A percentile compares a stretch with the other conserved stretches of the same genome.
Evolutionary conservation across 2,797 vertebrate genomes (phyloP).

Genomic region (Eupleurogrammus muticus): DNA sequence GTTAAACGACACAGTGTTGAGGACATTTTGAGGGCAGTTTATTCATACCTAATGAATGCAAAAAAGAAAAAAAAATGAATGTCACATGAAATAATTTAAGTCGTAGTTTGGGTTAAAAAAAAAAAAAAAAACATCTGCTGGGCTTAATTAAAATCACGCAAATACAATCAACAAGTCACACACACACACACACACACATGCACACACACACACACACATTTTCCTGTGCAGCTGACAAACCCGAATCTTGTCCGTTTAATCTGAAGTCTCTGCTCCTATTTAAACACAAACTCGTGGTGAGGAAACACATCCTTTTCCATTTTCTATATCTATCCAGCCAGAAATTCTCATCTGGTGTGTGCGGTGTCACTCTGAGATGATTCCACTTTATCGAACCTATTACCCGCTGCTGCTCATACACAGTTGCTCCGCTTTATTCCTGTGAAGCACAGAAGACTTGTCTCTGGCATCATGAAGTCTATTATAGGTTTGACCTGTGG

Average conservation of each 20-base stretch:
- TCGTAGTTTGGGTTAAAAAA: background rate
- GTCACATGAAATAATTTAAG: too few relatives aligned
- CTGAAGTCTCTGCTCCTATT: background rate
- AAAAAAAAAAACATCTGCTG: background rate
- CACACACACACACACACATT: background rate
- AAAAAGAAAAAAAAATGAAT: too few relatives aligned
- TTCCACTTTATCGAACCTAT: conserved; percentile 10
- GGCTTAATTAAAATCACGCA: conserved; percentile 6
- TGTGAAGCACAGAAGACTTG: conserved; percentile 20
- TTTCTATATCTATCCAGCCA: background rate
- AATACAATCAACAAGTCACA: background rate
- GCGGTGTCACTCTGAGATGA: background rate
- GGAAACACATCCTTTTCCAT: background rate
- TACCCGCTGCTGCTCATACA: background rate
- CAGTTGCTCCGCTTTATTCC: conserved; percentile 4
- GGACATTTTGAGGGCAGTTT: too few relatives aligned
- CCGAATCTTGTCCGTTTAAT: background rate
- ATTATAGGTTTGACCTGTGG: conserved; percentile 43
- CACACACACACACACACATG: background rate
- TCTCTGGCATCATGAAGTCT: conserved; percentile 36
- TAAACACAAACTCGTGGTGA: background rate
- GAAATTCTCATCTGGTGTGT: background rate
- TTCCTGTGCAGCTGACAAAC: conserved; percentile 1
- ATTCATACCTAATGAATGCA: too few relatives aligned
- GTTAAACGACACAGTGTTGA: too few relatives aligned